Base-by-base conservation (phyloP, 2,888 invertebrate species). In the Eristalis tenax region DNA sequence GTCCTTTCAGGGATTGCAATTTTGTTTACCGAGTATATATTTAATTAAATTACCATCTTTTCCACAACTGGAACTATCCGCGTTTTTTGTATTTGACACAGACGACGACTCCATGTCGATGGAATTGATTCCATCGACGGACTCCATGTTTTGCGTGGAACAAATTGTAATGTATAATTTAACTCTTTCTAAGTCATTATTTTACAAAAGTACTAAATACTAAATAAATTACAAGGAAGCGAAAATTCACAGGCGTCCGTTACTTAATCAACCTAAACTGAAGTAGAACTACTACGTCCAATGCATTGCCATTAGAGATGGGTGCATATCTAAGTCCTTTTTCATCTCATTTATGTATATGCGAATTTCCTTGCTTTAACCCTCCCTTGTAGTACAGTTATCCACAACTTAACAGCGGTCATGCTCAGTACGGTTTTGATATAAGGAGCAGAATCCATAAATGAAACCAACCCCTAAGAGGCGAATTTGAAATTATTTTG, bases 121-220 rank as follows among this genome's bases (percentile, higher is more conserved):
- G 93, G 95, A 95, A 94, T 96, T 96, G 92, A 95, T 94, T 92
- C 94, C 95, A 94, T 96, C 96, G 93, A 96, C 96, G 94, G 97
- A 96, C 95, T 97, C 97, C 97, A 97, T 97, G 94, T 94, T 94
- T 86, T n/a, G 35, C 70, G 77, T 76, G 73, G 32, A 64, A 26
- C 18, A 11, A 70, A 63, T 43, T 23, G 23, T 4, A 23, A 26
- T 11, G 15, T 50, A 18, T 18, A 18, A 50, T 50, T 18, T 2
- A 50, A 50, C 8, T 18, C 4, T 43, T 43, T 32, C 38, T 50
- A 50, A 50, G 50, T 50, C 50, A 50, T 50, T 50, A 50, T 50
- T 50, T 50, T 18, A 43, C 6, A 83, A 43, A 64, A 70, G 63
- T 43, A 59, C 22, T 50, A 11, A 57, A 65, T 11, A 75, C 83